Base-by-base conservation (phyloP, 2,888 invertebrate species). In the Aporophyla lueneburgensis region DNA sequence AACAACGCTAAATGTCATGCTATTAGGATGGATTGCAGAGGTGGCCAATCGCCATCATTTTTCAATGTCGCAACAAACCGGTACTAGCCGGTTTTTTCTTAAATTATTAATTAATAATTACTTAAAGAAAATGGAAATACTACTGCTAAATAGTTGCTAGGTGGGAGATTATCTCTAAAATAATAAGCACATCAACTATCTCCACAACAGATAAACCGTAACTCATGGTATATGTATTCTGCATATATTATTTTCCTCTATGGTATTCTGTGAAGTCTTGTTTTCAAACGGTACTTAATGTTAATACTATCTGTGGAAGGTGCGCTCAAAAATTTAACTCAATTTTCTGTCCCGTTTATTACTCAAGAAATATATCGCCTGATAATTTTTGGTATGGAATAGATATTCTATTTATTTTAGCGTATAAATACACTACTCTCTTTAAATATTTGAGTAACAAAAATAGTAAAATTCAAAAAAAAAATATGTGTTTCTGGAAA, bases 1-100 rank as follows among this genome's bases (percentile, higher is more conserved):
- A 94, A 93, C 93, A 92, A 91, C 78, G 75, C 87, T 83, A 89
- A 75, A 88, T 91, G 88, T 89, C 92, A 91, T 87, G 53, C 78
- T 85, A 78, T 0, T 21, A 63, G 27, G 66, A 72, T 71, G 53
- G 46, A 71, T 67, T 84, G 68, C 75, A 79, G 70, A 58, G 74
- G 63, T 86, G 63, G 59, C 75, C 78, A 76, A 78, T 74, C 78
- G 81, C 84, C 81, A 83, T 81, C 33, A 84, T 78, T 76, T 54
- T 65, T 72, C 49, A 61, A 54, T 62, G 43, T 81, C 66, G 58
- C 12, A 27, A 14, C 4, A 62, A 81, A 83, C 86, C 83, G 87
- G 40, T 70, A 33, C 2, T 49, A 2, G 0, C 61, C 73, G 59
- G 16, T 33, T n/a, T 49, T 40, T 21, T 49, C n/a, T 1, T 6